Percentiles rank a stretch among this genome's conserved stretches.
These are phyloP conservation scores for Bos javanicus DNA, from an alignment of 2,113 vertebrate species.

Conservation along the genomic window DNA sequence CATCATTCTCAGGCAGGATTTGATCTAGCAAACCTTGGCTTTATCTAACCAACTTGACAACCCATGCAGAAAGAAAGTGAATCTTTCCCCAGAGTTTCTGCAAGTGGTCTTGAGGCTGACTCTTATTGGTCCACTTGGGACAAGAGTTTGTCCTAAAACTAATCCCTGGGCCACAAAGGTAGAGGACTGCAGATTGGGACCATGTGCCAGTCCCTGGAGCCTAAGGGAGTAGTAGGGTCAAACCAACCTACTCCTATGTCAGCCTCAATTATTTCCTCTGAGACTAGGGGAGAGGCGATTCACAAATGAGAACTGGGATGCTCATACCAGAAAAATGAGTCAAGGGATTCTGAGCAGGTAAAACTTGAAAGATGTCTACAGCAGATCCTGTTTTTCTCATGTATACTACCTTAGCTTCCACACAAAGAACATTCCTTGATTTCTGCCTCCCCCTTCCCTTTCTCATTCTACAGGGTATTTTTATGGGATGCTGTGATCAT, in stretches of 20 bases:
- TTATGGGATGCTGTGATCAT: background rate
- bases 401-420: background rate
- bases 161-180: background rate
- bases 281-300: background rate
- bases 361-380: background rate
- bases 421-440: background rate
- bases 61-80: background rate
- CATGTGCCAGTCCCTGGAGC: background rate
- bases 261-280: background rate
- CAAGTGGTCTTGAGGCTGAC: background rate
- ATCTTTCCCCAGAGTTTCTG: background rate
- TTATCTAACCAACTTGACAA: background rate
- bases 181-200: background rate
- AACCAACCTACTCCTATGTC: background rate
- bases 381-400: background rate
- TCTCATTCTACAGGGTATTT: background rate
- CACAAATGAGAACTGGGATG: background rate
- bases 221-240: background rate
- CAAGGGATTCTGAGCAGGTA: background rate
- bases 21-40: background rate
- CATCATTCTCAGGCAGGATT: background rate
- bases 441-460: background rate
- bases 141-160: background rate
- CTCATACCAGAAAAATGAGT: background rate
- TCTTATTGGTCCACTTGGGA: background rate